A percentile compares a stretch with the other conserved stretches of the same genome.
Conservation (phyloP, 1,140 invertebrate species). For the Bombus sibiricus region DNA sequence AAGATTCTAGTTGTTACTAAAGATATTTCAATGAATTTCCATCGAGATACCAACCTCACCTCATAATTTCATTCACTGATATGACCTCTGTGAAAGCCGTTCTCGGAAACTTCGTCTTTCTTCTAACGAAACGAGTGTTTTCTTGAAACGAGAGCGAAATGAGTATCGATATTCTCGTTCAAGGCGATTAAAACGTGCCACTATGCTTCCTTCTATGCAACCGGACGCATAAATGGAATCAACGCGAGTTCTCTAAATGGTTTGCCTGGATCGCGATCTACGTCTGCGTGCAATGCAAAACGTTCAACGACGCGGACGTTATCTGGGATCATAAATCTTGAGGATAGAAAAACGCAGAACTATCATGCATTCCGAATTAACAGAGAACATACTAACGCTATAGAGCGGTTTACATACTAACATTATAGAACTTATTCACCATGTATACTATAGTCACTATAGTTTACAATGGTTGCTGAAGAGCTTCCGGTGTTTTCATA, state of each 20-base stretch:
- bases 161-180: neutral
- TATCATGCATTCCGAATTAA: slow-evolving; percentile 23
- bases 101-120: neutral
- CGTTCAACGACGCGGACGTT: slow-evolving; percentile 19
- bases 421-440: neutral
- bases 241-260: neutral
- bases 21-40: neutral
- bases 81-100: no score
- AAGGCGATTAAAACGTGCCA: neutral
- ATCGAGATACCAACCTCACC: neutral
- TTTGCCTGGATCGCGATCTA: neutral
- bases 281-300: slow-evolving; percentile 40
- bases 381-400: neutral
- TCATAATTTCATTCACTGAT: neutral
- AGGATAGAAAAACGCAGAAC: neutral
- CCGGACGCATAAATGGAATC: neutral
- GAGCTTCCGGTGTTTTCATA: no score
- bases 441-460: neutral
- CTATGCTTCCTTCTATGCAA: neutral
- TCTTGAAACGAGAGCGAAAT: neutral
- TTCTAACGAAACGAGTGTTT: neutral
- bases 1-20: neutral
- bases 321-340: slow-evolving; percentile 47
- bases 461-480: neutral
- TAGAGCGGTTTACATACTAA: neutral